Percentiles rank a stretch among this genome's conserved stretches.
Conservation (phyloP, 2,113 vertebrate species). For the Sprattus sprattus region DNA sequence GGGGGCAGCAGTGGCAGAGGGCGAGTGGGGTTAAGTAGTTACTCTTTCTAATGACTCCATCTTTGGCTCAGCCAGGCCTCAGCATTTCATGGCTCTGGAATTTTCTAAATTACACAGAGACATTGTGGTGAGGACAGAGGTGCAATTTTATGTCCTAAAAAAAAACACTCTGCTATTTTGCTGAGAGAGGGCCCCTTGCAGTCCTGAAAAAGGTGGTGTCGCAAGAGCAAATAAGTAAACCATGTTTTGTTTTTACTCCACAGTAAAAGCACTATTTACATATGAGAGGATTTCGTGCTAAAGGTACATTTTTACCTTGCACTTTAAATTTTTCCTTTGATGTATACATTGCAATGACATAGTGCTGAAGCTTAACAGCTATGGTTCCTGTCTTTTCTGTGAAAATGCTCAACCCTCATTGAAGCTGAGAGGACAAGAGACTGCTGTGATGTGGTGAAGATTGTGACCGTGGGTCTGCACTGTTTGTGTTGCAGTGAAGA, state of each 20-base stretch:
- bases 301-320: no score
- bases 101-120: conserved; percentile 40
- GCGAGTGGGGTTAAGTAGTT: conserved; percentile 33
- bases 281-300: not conserved
- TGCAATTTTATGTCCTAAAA: conserved; percentile 35
- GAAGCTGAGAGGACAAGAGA: not conserved
- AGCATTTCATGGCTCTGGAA: conserved; percentile 27
- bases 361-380: not conserved
- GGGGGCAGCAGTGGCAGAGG: not conserved
- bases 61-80: conserved; percentile 14
- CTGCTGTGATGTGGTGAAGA: not conserved
- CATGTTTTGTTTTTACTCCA: not conserved
- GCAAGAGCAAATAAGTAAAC: not conserved
- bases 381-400: not conserved
- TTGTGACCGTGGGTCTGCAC: not conserved
- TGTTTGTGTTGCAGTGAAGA: not conserved
- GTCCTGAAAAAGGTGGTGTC: conserved; percentile 29
- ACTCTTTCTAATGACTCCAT: conserved; percentile 35
- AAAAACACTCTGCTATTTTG: conserved; percentile 32
- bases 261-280: not conserved
- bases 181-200: conserved; percentile 24
- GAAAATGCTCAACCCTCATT: not conserved
- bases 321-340: no score
- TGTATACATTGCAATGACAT: no score
- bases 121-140: conserved; percentile 28